phyloP scores from a whole-genome alignment of 2,113 vertebrate species.

The Eptesicus fuscus region DNA sequence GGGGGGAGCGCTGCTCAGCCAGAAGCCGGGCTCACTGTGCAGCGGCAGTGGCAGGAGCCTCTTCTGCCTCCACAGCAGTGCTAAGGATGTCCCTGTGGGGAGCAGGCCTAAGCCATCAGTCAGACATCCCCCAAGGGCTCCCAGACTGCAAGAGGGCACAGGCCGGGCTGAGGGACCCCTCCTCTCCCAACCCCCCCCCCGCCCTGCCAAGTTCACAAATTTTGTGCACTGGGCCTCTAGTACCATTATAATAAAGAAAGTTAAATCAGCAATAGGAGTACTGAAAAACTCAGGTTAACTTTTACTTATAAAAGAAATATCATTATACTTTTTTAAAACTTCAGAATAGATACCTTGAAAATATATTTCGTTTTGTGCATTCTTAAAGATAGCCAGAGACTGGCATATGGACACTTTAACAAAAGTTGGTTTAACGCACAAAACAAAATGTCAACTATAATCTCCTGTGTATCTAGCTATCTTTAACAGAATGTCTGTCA shows the following conservation, averaged over 20 bases:
- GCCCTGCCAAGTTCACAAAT: too few relatives aligned
- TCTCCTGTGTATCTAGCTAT: not conserved
- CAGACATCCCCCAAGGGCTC: too few relatives aligned
- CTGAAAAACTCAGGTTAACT: not conserved
- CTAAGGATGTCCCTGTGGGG: too few relatives aligned
- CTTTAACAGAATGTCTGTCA: not conserved
- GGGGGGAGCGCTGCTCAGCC: too few relatives aligned
- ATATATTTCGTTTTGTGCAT: not conserved
- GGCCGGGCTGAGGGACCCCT: too few relatives aligned
- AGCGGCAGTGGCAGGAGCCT: too few relatives aligned
- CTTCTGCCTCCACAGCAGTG: too few relatives aligned
- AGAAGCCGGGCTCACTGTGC: too few relatives aligned
- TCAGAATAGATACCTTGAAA: not conserved
- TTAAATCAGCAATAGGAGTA: not conserved
- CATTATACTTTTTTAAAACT: not conserved
- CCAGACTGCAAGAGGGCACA: too few relatives aligned
- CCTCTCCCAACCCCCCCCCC: too few relatives aligned
- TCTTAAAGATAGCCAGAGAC: not conserved
- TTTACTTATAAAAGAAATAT: not conserved
- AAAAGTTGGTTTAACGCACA: not conserved
- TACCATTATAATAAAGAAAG: not conserved
- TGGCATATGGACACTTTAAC: not conserved
- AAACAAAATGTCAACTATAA: not conserved
- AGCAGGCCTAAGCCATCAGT: too few relatives aligned
- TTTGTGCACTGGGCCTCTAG: too few relatives aligned